These are phyloP conservation scores for Drosophila arawakana DNA, from an alignment of 1,140 invertebrate genomes.

Conservation along the genomic window DNA sequence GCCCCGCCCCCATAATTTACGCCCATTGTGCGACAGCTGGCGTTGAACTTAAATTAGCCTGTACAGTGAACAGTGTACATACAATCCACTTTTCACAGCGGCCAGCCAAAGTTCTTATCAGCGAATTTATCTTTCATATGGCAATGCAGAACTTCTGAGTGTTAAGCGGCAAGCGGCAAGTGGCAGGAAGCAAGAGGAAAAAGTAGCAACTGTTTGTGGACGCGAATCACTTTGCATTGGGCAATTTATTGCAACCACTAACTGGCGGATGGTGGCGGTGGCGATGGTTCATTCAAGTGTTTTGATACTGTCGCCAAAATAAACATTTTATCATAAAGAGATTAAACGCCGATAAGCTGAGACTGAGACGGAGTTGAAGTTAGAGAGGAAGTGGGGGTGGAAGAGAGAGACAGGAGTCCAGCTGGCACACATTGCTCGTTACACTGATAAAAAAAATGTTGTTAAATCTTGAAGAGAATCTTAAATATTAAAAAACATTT, in stretches of 20 bases:
- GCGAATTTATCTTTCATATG: conserved; percentile 82
- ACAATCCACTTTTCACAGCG: conserved; percentile 75
- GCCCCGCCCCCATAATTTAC: conserved; percentile 28
- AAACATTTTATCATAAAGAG: conserved; percentile 83
- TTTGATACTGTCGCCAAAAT: conserved; percentile 76
- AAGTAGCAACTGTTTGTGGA: conserved; percentile 39
- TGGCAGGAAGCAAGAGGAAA: not conserved
- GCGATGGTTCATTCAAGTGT: conserved; percentile 41
- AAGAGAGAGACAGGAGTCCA: not conserved
- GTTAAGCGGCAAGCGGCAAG: conserved; percentile 20
- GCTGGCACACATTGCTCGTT: not conserved
- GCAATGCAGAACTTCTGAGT: conserved; percentile 67
- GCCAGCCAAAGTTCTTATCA: conserved; percentile 74
- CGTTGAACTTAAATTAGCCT: conserved; percentile 83
- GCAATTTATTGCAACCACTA: conserved; percentile 75
- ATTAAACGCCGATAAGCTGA: conserved; percentile 78
- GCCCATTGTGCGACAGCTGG: conserved; percentile 65
- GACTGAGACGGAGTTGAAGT: not conserved
- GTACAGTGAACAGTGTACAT: conserved; percentile 53
- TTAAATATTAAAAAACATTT: no score
- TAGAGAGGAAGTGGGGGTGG: no score
- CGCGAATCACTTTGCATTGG: conserved; percentile 62
- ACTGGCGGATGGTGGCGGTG: conserved; percentile 23
- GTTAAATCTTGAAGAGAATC: no score
- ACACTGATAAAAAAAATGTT: not conserved